Conservation (phyloP, 2,113 vertebrate species). For the Nothocercus julius region DNA sequence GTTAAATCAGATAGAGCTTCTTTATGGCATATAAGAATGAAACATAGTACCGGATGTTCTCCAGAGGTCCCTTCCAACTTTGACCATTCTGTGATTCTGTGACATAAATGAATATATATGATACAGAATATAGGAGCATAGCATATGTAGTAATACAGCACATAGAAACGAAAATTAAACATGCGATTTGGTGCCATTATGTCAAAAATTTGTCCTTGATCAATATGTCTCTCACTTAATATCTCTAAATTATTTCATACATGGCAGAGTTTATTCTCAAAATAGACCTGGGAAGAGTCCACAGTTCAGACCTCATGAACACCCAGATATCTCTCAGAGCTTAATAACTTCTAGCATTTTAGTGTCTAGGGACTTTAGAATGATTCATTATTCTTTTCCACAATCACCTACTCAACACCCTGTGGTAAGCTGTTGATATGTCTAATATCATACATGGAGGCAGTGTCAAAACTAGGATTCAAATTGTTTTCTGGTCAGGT, state of each 20-base stretch:
- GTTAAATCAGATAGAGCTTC: too few relatives aligned
- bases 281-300: conserved; percentile 44
- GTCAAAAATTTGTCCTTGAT: background rate
- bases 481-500: background rate
- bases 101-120: background rate
- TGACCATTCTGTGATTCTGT: too few relatives aligned
- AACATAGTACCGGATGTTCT: too few relatives aligned
- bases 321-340: conserved; percentile 22
- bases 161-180: background rate
- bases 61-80: too few relatives aligned
- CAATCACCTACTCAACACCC: conserved; percentile 48
- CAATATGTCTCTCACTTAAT: background rate
- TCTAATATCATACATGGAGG: conserved; percentile 13
- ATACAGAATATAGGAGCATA: background rate
- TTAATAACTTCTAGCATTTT: conserved; percentile 28
- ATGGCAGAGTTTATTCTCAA: conserved; percentile 11
- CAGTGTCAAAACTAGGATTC: conserved; percentile 1
- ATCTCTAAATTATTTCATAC: background rate
- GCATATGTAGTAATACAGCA: background rate
- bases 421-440: conserved; percentile 20
- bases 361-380: conserved; percentile 27
- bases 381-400: conserved; percentile 48
- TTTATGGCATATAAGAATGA: too few relatives aligned
- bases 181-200: background rate
- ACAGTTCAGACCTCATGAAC: conserved; percentile 30